Evolutionary conservation across 2,888 invertebrate species (phyloP).

Genomic region (Entomobrya multifasciata): DNA sequence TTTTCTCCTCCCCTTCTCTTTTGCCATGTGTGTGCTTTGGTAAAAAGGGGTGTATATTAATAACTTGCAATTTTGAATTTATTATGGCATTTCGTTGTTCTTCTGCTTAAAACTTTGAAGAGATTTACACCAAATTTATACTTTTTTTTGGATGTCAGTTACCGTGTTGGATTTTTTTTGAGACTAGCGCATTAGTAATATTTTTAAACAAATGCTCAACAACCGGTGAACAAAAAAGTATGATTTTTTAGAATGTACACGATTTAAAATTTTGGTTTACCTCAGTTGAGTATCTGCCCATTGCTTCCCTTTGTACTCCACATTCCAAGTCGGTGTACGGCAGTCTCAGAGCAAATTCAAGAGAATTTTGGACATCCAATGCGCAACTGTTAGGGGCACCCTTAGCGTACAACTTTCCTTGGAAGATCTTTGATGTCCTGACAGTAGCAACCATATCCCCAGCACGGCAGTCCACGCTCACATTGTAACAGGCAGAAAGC

Average conservation of each 20-base stretch:
- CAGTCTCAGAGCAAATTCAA: conserved; percentile 95
- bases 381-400: conserved; percentile 96
- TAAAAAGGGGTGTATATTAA: conserved; percentile 49
- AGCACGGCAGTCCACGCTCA: conserved; percentile 94
- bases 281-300: conserved; percentile 93
- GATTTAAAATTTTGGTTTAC: conserved; percentile 82
- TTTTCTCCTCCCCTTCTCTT: conserved; percentile 14
- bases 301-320: conserved; percentile 93
- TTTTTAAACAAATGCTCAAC: neutral
- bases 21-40: conserved; percentile 4
- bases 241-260: neutral
- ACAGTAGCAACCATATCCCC: conserved; percentile 96
- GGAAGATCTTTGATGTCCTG: conserved; percentile 94
- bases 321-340: conserved; percentile 95
- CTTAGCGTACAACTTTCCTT: conserved; percentile 97
- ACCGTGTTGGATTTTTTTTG: neutral
- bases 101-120: neutral
- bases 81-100: conserved; percentile 32
- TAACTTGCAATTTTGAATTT: conserved; percentile 47
- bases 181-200: neutral
- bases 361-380: conserved; percentile 91
- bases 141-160: conserved; percentile 42
- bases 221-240: too few relatives aligned
- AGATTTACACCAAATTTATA: neutral
- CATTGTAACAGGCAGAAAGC: conserved; percentile 95